phyloP scores from a whole-genome alignment of 2,888 invertebrate species.

The Lobophora halterata region DNA sequence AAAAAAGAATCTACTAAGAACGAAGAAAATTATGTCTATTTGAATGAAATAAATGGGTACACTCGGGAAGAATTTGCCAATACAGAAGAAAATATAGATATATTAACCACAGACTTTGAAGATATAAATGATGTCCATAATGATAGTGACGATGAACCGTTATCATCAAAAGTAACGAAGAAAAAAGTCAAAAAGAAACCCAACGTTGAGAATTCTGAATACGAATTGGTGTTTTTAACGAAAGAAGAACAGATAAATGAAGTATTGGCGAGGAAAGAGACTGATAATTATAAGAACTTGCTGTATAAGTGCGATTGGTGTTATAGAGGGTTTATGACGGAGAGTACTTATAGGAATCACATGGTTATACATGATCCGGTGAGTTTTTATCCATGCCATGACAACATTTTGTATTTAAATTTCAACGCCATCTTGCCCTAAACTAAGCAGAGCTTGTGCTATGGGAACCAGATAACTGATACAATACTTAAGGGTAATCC shows the following conservation, averaged over 20 bases:
- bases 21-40: neutral
- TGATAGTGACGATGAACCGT: slow-evolving; percentile 27
- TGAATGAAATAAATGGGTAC: neutral
- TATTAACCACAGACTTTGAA: neutral
- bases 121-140: neutral
- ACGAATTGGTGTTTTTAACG: slow-evolving; percentile 42
- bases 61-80: slow-evolving; percentile 3
- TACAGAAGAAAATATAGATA: no score
- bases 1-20: slow-evolving; percentile 12
- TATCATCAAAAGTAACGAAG: slow-evolving; percentile 19
- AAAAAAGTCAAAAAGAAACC: slow-evolving; percentile 7
- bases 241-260: slow-evolving; percentile 57
- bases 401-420: no score
- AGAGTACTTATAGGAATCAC: slow-evolving; percentile 56
- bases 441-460: no score
- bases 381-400: slow-evolving; percentile 27
- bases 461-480: no score
- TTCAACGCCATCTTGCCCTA: no score
- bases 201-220: slow-evolving; percentile 4
- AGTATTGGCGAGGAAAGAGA: slow-evolving; percentile 43
- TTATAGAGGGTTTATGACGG: slow-evolving; percentile 61
- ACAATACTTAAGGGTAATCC: no score
- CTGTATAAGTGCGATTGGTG: slow-evolving; percentile 61
- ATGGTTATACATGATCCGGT: slow-evolving; percentile 61
- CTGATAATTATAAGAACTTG: slow-evolving; percentile 54